These are phyloP conservation scores for Diarsia dahlii DNA, from an alignment of 2,888 invertebrate genomes.

Conservation along the genomic window DNA sequence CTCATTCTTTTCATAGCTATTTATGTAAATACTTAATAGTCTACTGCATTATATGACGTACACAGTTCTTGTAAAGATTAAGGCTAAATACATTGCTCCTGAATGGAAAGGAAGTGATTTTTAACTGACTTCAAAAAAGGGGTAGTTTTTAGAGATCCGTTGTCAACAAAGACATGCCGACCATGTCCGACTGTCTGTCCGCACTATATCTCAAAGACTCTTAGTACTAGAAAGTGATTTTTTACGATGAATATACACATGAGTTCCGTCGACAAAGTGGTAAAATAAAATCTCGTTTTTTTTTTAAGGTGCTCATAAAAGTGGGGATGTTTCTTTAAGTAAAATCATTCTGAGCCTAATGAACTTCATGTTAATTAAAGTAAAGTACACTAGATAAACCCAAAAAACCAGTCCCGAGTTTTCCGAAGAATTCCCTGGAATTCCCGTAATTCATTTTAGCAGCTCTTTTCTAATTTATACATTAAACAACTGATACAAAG, in stretches of 20 bases:
- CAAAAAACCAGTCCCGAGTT: not conserved
- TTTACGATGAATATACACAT: too few species aligned
- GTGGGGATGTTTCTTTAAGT: too few species aligned
- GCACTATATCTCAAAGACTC: too few species aligned
- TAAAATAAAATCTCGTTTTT: too few species aligned
- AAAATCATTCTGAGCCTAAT: too few species aligned
- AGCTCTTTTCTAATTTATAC: not conserved
- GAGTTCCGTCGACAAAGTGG: too few species aligned
- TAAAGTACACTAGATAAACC: too few species aligned
- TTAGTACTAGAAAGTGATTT: too few species aligned
- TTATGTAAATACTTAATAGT: slow-evolving; percentile 2
- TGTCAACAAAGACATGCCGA: too few species aligned
- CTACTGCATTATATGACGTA: not conserved
- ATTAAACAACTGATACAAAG: not conserved
- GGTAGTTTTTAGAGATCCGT: too few species aligned
- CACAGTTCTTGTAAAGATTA: not conserved
- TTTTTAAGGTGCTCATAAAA: too few species aligned
- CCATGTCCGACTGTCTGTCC: too few species aligned
- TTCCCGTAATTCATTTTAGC: not conserved
- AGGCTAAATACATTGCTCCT: not conserved
- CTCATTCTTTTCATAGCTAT: not conserved
- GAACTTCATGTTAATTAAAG: not conserved
- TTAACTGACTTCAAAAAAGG: not conserved
- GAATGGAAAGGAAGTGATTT: not conserved
- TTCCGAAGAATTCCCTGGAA: not conserved